Evolutionary conservation across 2,888 invertebrate genomes (phyloP), one percentile per base, ranked within the genome.

Genomic region (Cephus rjabovi): DNA sequence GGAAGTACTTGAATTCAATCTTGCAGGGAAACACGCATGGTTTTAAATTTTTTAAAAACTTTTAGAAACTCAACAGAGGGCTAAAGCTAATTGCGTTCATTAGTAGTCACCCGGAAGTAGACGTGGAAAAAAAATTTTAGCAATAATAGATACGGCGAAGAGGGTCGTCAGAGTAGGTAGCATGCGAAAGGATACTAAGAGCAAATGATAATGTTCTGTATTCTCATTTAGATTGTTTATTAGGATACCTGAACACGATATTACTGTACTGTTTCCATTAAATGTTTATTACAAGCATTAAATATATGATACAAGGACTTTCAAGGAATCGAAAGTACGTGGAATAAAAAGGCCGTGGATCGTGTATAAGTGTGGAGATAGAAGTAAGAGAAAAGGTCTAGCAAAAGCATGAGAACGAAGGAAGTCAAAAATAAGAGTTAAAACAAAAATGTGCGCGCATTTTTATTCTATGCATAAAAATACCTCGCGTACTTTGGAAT

Each of bases 171-270:
- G 40, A 15, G 40, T 15, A 40, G 15, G 30, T 70, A 70, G 70
- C 33, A 70, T 70, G 70, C 70, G 30, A 70, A 23, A 30, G 30
- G 30, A 23, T 33, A 79, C 75, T 83, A 81, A 84, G 85, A 79
- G 81, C 79, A 81, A 83, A 86, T 83, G 82, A 81, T 81, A 80
- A 80, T 77, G 79, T 84, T 85, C 80, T 75, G 78, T 78, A 76
- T 75, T 82, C 79, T 81, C 82, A 81, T 82, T 81, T 81, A 79
- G 79, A 81, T 82, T 78, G 71, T 77, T 34, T 79, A 76, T 71
- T 76, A 75, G 74, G 81, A 82, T 81, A 75, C 37, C 78, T 75
- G 4, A 40, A 1, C 40, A 30, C 70, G 70, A 70, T 11, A 4
- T 70, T 31, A 30, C 12, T 30, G 0, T 15, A 33, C 30, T 70